Base-by-base conservation (phyloP, 2,888 invertebrate genomes). In the Acleris emargana region DNA sequence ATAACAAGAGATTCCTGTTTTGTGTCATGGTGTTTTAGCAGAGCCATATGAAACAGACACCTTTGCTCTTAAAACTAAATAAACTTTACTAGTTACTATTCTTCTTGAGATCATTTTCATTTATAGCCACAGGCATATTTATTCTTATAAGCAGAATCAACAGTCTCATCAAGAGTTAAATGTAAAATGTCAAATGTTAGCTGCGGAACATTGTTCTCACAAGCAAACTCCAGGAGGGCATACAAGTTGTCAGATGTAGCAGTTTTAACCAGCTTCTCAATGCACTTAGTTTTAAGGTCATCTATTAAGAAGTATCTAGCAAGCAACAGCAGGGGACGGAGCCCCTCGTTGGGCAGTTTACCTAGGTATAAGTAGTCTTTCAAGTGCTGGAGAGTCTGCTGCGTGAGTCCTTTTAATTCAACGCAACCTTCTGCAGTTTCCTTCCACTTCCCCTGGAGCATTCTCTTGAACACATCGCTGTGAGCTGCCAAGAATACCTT, bases 261-360 rank as follows among this genome's bases (percentile, higher is more conserved):
- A 20, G 69, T 60, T 42, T 60, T 58, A 42, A 81, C 75, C 16
- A 86, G 50, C 52, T 76, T 76, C 55, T 80, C 73, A 6, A 82
- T 76, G 64, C 86, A 85, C 55, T 73, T 77, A 67, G 75, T 76
- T 62, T 82, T 82, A 50, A 86, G 71, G 32, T 81, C 82, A 3
- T 81, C 78, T 76, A 86, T 84, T 72, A 81, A 80, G 61, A 84
- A 86, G 45, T 76, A 80, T 0, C 79, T 73, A 1, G 86, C 77
- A 2, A 86, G 70, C 0, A 83, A 67, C 53, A 86, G 52, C 3
- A 86, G 69, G 54, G 83, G 80, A 50, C 81, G 79, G 45, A 84
- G 59, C 0, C 79, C 83, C 0, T 60, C 64, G 0, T 79, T 74
- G 0, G 85, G 84, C 7, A 84, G 62, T 3, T 55, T 73, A 17